Conservation (phyloP, 2,888 invertebrate genomes). For the Saturnia japonica region DNA sequence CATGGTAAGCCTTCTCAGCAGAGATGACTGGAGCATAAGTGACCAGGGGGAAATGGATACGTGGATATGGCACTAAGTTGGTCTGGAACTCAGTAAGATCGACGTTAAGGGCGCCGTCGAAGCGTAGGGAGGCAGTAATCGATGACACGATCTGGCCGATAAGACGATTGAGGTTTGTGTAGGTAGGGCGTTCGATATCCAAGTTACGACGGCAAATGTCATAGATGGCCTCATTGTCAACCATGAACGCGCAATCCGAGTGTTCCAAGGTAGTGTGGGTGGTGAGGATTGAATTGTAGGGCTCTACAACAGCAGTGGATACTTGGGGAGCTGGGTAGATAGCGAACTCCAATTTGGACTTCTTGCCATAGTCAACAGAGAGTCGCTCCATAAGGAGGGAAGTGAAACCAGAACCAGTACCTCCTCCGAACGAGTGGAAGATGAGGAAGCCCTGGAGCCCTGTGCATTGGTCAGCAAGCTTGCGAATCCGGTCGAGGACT, state of each 20-base stretch:
- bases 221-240: slow-evolving; percentile 94
- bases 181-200: slow-evolving; percentile 97
- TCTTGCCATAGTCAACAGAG: too few species aligned
- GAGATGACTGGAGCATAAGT: too few species aligned
- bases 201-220: slow-evolving; percentile 96
- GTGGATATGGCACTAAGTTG: slow-evolving; percentile 96
- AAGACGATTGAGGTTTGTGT: slow-evolving; percentile 97
- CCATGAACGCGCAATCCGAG: slow-evolving; percentile 98
- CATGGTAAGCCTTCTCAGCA: too few species aligned
- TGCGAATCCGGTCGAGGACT: slow-evolving; percentile 93
- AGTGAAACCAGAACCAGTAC: slow-evolving; percentile 97
- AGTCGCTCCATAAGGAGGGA: slow-evolving; percentile 98
- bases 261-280: slow-evolving; percentile 98
- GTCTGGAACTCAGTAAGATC: slow-evolving; percentile 98
- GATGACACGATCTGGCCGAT: slow-evolving; percentile 97
- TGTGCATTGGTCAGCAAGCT: slow-evolving; percentile 94
- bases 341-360: slow-evolving; percentile 97
- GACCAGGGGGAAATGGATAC: too few species aligned
- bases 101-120: slow-evolving; percentile 96
- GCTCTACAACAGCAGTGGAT: slow-evolving; percentile 96
- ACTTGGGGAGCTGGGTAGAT: slow-evolving; percentile 97
- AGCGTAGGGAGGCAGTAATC: slow-evolving; percentile 95
- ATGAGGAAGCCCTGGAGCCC: slow-evolving; percentile 96
- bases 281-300: slow-evolving; percentile 98
- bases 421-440: slow-evolving; percentile 97